These are phyloP conservation scores for Palaemon carinicauda DNA, from an alignment of 1,140 invertebrate genomes.

Conservation along the genomic window DNA sequence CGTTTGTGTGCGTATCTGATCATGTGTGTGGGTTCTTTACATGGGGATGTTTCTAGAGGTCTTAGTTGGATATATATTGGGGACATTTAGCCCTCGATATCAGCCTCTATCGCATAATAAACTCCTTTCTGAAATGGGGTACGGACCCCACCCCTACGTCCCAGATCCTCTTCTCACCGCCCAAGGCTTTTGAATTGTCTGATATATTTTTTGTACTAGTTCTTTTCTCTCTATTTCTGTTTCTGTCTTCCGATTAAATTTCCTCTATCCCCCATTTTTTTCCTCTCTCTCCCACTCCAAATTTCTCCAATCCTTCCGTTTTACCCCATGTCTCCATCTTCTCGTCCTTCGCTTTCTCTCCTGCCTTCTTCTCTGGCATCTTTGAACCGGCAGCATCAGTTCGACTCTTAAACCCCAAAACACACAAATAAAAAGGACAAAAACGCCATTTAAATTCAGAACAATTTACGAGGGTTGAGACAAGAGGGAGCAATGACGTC, in stretches of 20 bases:
- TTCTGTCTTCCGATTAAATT: too few relatives aligned
- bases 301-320: too few relatives aligned
- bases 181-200: not conserved
- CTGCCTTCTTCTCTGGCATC: not conserved
- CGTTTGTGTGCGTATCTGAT: too few relatives aligned
- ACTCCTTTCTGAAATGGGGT: not conserved
- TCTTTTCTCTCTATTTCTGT: not conserved
- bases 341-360: not conserved
- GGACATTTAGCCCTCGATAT: not conserved
- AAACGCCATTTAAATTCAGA: constrained; percentile 50
- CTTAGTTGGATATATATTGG: too few relatives aligned
- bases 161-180: not conserved
- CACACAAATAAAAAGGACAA: constrained; percentile 51
- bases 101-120: not conserved
- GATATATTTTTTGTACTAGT: too few relatives aligned
- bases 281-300: too few relatives aligned
- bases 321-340: not conserved
- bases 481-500: constrained; percentile 40
- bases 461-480: constrained; percentile 38
- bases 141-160: not conserved
- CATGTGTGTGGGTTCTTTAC: too few relatives aligned
- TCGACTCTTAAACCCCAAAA: constrained; percentile 44
- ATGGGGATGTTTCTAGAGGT: too few relatives aligned
- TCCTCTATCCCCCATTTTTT: too few relatives aligned
- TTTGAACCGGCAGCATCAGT: not conserved